Conservation (phyloP, 2,113 vertebrate genomes). For the Erythrocercus mccallii region DNA sequence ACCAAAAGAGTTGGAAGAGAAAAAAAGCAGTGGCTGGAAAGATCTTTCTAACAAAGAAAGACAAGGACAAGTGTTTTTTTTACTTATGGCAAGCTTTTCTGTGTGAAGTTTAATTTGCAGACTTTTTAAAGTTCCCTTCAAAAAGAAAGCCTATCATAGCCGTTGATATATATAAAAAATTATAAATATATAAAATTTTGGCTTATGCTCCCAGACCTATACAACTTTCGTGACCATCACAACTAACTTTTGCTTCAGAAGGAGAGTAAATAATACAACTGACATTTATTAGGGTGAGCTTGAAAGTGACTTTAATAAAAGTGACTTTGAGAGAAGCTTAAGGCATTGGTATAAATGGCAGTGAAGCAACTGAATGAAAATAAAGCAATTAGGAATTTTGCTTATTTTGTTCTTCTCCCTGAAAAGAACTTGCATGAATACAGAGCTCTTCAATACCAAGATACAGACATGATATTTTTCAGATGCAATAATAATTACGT, state of each 20-base stretch:
- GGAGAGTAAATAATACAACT: background rate
- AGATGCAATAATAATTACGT: background rate
- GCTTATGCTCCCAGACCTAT: background rate
- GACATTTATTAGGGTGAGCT: background rate
- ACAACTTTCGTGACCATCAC: background rate
- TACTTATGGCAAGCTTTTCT: background rate
- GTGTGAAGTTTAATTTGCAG: background rate
- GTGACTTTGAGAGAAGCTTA: background rate
- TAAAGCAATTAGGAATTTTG: background rate
- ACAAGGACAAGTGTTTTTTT: background rate
- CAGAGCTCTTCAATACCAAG: background rate
- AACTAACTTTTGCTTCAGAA: slow-evolving; percentile 6
- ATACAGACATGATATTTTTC: background rate
- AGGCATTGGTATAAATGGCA: background rate
- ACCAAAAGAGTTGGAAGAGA: background rate
- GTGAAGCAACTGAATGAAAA: background rate
- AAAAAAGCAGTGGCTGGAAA: background rate
- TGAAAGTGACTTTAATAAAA: slow-evolving; percentile 12
- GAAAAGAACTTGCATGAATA: background rate
- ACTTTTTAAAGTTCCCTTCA: background rate
- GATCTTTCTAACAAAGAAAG: background rate
- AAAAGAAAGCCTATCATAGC: background rate
- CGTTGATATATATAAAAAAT: background rate
- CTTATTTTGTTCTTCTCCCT: background rate
- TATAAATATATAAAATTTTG: background rate